Conservation (phyloP, 2,113 vertebrate genomes). For the Mystacornis crossleyi region DNA sequence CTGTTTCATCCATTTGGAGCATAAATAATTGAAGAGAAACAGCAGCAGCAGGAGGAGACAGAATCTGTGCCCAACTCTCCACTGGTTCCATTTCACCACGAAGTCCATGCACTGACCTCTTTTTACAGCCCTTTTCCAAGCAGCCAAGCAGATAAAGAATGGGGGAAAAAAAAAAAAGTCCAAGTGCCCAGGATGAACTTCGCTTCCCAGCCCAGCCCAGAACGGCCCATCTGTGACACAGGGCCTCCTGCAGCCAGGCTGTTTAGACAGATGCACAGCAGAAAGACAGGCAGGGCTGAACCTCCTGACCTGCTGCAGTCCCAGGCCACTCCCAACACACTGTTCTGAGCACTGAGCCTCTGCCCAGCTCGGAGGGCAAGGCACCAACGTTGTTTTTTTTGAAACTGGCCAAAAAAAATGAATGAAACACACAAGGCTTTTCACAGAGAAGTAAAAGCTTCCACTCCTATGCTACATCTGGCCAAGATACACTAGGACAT, state of each 20-base stretch:
- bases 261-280: neutral
- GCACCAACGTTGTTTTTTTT: neutral
- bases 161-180: neutral
- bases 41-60: neutral
- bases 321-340: neutral
- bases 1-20: slow-evolving; percentile 11
- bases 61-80: neutral
- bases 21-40: slow-evolving; percentile 46
- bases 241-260: neutral
- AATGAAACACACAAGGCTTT: neutral
- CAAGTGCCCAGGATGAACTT: neutral
- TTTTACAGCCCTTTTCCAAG: neutral
- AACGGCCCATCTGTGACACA: neutral
- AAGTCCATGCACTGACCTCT: neutral
- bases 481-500: slow-evolving; percentile 40
- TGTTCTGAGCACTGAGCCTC: neutral
- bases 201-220: neutral
- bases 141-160: neutral
- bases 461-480: neutral
- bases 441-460: slow-evolving; percentile 22
- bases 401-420: neutral
- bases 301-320: neutral
- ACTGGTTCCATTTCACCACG: neutral
- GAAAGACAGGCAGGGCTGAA: neutral
- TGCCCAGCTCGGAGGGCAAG: neutral